Base-by-base conservation (phyloP, 2,888 invertebrate species). In the Drosophila merina region DNA sequence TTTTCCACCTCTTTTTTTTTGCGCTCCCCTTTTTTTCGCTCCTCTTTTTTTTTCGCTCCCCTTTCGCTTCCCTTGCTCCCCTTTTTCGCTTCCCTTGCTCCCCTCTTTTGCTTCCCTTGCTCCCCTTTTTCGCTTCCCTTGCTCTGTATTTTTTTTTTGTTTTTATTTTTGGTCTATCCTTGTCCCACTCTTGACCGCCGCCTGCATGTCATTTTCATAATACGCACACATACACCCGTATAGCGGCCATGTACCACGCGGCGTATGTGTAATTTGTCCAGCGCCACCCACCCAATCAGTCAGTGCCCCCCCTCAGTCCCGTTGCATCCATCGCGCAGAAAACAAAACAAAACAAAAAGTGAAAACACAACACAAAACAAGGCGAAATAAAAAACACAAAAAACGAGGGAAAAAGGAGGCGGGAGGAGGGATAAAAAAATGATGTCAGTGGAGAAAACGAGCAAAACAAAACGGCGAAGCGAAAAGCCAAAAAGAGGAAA, bases 401-500 rank as follows among this genome's bases (percentile, higher is more conserved):
- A 58, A 74, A 28, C 4, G 28, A 14, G 14, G 14, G 14, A 14
- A 20, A 20, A 1, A 20, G 20, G 20, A 20, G 20, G 20, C 1
- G 20, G 20, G 20, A 20, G 66, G 74, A 55, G 28, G 5, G 6
- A 28, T 5, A 86, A 86, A 70, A 75, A 82, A 87, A 86, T 72
- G 84, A 82, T 82, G 82, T 82, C 82, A 82, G 88, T 87, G 88
- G 88, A 87, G 83, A 87, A 82, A 87, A 82, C 83, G 83, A 82
- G 51, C 88, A 82, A 82, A 82, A 87, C 80, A 80, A 77, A 47
- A 14, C 14, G 69, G 86, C 69, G 69, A 57, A 64, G 25, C 54
- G 55, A 50, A 72, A 20, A 12, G 44, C 25, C 44, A 60, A 66
- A 72, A 72, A 52, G 45, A 57, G 49, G 74, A 74, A 72, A 72